These are phyloP conservation scores for Apoderus coryli DNA, from an alignment of 2,888 invertebrate species.

Conservation along the genomic window DNA sequence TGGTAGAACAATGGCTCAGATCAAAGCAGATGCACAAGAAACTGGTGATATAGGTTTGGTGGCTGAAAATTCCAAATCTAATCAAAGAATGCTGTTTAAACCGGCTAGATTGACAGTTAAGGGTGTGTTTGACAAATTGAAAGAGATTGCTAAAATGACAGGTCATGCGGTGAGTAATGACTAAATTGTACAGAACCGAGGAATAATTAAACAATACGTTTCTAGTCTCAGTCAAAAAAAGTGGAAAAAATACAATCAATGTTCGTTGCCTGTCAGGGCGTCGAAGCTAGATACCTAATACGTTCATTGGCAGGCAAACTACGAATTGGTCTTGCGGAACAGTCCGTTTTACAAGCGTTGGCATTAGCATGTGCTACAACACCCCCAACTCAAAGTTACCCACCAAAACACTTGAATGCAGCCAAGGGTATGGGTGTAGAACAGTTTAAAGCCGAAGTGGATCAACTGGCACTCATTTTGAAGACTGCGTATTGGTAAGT, in stretches of 20 bases:
- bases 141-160: slow-evolving; percentile 73
- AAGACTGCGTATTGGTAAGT: slow-evolving; percentile 84
- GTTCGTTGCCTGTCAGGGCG: slow-evolving; percentile 79
- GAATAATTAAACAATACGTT: too few species aligned
- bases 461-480: slow-evolving; percentile 57
- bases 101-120: slow-evolving; percentile 63
- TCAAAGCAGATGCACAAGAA: slow-evolving; percentile 54
- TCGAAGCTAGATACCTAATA: slow-evolving; percentile 81
- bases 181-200: slow-evolving; percentile 1
- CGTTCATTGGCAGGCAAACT: slow-evolving; percentile 86
- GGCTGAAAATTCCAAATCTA: slow-evolving; percentile 70
- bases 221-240: slow-evolving; percentile 67
- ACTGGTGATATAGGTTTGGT: slow-evolving; percentile 85
- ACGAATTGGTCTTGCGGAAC: slow-evolving; percentile 92
- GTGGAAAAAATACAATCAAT: slow-evolving; percentile 81
- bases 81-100: slow-evolving; percentile 79
- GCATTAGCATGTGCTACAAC: slow-evolving; percentile 72
- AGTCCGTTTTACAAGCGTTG: slow-evolving; percentile 83
- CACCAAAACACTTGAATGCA: slow-evolving; percentile 47
- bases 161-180: slow-evolving; percentile 50
- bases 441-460: slow-evolving; percentile 57
- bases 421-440: slow-evolving; percentile 49
- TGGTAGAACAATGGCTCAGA: slow-evolving; percentile 69
- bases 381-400: slow-evolving; percentile 53
- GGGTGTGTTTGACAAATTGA: slow-evolving; percentile 67